Conservation (phyloP, 2,888 invertebrate genomes). For the Eupithecia pulchellata region DNA sequence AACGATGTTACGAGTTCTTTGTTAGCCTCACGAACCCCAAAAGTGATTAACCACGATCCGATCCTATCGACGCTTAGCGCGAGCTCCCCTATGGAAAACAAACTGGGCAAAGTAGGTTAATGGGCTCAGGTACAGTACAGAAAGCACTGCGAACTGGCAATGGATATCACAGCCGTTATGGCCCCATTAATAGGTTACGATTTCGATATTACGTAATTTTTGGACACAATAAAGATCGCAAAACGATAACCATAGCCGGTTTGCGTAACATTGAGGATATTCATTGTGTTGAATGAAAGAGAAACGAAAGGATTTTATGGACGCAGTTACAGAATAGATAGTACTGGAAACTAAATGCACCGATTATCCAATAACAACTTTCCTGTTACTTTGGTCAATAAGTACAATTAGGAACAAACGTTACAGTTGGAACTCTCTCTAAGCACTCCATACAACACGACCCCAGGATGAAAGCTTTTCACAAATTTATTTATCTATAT, state of each 20-base stretch:
- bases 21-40: neutral
- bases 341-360: neutral
- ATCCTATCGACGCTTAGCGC: slow-evolving; percentile 34
- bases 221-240: slow-evolving; percentile 10
- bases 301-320: neutral
- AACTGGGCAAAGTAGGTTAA: slow-evolving; percentile 33
- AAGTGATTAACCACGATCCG: slow-evolving; percentile 24
- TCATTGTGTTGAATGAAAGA: slow-evolving; percentile 4
- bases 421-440: neutral
- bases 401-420: neutral
- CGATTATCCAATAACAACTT: neutral
- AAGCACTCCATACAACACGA: neutral
- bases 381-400: neutral
- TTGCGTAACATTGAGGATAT: neutral
- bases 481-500: too few species aligned
- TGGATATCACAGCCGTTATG: slow-evolving; percentile 9
- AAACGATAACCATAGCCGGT: slow-evolving; percentile 9
- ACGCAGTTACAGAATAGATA: neutral
- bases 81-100: slow-evolving; percentile 19
- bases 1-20: neutral
- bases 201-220: slow-evolving; percentile 11
- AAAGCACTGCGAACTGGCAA: slow-evolving; percentile 3
- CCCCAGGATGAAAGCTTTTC: neutral
- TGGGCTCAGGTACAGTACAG: slow-evolving; percentile 15
- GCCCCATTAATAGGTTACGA: slow-evolving; percentile 8